Evolutionary conservation across 2,797 vertebrate genomes (phyloP), one percentile per base, ranked within the genome.

Genomic region (Enteromius viviparus): DNA sequence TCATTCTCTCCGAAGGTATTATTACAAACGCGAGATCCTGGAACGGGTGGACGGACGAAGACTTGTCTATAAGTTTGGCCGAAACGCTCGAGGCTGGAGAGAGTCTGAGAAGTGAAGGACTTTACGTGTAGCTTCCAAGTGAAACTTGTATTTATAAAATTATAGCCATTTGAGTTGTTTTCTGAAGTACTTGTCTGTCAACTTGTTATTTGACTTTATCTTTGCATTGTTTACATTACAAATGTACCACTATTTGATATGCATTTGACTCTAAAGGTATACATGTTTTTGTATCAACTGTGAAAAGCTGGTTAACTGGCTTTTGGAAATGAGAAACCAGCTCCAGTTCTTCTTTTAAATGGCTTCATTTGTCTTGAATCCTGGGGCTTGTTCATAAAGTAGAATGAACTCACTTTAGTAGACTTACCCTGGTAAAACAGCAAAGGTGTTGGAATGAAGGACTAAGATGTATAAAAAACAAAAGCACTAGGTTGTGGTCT

Each of bases 51-150:
- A 99, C 26, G 98, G 98, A 82, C 96, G 98, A 75, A 95, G 98
- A 87, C 93, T 99, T 87, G 98, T 99, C 84, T 99, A 99, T 92
- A 99, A 99, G 93, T 99, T 99, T 92, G 98, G 98, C 89, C 96
- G 95, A 84, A 99, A 98, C 47, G 97, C 98, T 0, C 95, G 95
- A 89, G 98, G 98, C 17, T 99, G 98, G 98, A 96, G 92, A 91
- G 96, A 97, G 93, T 94, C 95, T 37, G 97, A 98, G 85, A 98
- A 97, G 91, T 99, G 91, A 96, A 87, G 76, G 66, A 80, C 51
- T 70, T 69, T 42, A 76, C 34, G 23, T 80, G 47, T 82, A 70
- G 65, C 76, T 77, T 82, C 53, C 12, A 65, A 76, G 76, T 82
- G 89, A 94, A 45, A 74, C 53, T 79, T 87, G 88, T 80, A 92